Percentiles rank a stretch among this genome's conserved stretches.
These are phyloP conservation scores for Drosophila leonis DNA, from an alignment of 2,888 invertebrate species.

Conservation along the genomic window DNA sequence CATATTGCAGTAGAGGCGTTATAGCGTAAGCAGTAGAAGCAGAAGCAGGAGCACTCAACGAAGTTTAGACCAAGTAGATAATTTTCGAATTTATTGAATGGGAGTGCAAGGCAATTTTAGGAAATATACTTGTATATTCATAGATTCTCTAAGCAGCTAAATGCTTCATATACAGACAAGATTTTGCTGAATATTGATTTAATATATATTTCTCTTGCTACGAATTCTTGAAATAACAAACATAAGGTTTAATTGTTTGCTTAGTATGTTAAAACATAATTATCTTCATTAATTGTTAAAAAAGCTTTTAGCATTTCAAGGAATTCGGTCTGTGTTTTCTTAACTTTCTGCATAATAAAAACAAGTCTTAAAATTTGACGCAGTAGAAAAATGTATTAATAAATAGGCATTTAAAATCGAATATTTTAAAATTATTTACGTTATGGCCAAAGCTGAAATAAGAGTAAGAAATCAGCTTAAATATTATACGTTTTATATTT, in stretches of 20 bases:
- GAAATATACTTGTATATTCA: background rate
- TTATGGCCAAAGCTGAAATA: background rate
- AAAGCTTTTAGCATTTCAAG: background rate
- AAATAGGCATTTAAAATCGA: too few species aligned
- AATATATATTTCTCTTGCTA: background rate
- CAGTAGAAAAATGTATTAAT: too few species aligned
- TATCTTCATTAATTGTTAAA: conserved; percentile 29
- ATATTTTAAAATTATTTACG: background rate
- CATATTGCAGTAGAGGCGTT: conserved; percentile 59
- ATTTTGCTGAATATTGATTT: background rate
- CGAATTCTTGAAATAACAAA: too few species aligned
- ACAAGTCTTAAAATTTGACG: too few species aligned
- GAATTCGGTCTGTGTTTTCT: background rate
- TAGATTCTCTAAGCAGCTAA: background rate
- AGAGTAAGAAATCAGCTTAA: too few species aligned
- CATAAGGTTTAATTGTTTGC: too few species aligned
- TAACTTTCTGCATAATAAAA: background rate
- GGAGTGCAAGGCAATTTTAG: background rate
- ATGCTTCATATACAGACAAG: background rate
- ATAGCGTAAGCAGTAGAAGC: conserved; percentile 46
- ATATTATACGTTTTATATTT: background rate
- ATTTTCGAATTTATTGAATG: background rate
- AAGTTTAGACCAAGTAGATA: background rate
- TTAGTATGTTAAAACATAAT: background rate
- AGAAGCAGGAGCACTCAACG: background rate